Percentiles rank a stretch among this genome's conserved stretches.
Evolutionary conservation across 2,888 invertebrate genomes (phyloP).

Genomic region (Hyposoter dolosus): DNA sequence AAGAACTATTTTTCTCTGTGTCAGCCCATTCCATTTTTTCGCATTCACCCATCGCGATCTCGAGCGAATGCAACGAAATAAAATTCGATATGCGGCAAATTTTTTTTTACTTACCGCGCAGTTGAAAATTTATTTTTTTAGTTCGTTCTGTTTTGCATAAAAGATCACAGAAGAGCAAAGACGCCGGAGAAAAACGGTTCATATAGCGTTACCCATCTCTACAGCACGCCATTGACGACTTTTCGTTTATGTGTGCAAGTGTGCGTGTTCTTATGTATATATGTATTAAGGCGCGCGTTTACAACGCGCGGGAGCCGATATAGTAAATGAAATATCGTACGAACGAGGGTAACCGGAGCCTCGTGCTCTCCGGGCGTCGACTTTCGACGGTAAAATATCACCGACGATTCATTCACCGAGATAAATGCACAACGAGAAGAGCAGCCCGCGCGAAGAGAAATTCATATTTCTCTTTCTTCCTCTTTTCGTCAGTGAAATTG

Average conservation of each 20-base stretch:
- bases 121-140: constrained; percentile 27
- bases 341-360: constrained; percentile 73
- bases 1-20: background rate
- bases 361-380: constrained; percentile 68
- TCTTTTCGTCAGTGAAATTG: background rate
- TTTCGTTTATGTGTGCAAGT: constrained; percentile 23
- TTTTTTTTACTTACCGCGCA: background rate
- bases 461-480: constrained; percentile 45
- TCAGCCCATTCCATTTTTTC: background rate
- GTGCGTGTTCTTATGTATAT: constrained; percentile 16
- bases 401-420: constrained; percentile 75
- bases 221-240: constrained; percentile 29
- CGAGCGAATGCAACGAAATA: background rate
- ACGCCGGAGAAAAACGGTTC: constrained; percentile 43
- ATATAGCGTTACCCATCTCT: constrained; percentile 32
- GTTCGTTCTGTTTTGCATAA: constrained; percentile 27
- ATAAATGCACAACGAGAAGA: constrained; percentile 70
- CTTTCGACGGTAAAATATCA: constrained; percentile 77
- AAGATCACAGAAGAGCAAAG: constrained; percentile 50
- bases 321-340: constrained; percentile 72
- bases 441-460: constrained; percentile 35
- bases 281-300: constrained; percentile 28
- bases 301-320: constrained; percentile 65
- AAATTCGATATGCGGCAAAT: background rate
- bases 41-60: background rate